Evolutionary conservation across 2,113 vertebrate genomes (phyloP).

Genomic region (Naja naja): DNA sequence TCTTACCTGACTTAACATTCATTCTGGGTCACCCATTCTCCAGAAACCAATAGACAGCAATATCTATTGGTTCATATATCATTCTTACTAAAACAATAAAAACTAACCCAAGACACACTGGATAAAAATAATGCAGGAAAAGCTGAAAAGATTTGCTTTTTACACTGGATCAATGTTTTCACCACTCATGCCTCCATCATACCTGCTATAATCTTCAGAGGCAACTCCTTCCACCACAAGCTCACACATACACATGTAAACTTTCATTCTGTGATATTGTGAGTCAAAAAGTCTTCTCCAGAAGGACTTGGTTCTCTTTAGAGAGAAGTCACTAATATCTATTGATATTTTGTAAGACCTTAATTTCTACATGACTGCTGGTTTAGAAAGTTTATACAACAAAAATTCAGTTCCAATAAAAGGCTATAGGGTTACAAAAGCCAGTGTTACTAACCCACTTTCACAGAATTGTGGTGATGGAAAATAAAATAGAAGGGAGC

Average conservation of each 20-base stretch:
- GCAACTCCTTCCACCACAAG: not conserved
- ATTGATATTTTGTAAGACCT: not conserved
- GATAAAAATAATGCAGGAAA: not conserved
- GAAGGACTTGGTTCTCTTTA: not conserved
- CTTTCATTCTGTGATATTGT: not conserved
- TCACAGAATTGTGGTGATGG: not conserved
- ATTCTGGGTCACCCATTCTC: conserved; percentile 10
- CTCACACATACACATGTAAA: not conserved
- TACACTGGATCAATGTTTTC: not conserved
- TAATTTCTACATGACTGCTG: not conserved
- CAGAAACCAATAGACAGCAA: conserved; percentile 21
- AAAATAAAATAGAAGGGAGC: not conserved
- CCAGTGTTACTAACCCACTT: not conserved
- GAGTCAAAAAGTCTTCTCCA: not conserved
- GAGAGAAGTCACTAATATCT: not conserved
- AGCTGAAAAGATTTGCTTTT: not conserved
- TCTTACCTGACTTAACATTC: conserved; percentile 36
- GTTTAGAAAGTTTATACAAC: not conserved
- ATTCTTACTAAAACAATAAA: not conserved
- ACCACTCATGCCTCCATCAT: not conserved
- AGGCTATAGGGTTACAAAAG: not conserved
- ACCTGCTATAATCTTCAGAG: not conserved
- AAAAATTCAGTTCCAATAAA: not conserved
- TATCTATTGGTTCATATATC: not conserved
- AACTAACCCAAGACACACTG: not conserved